Evolutionary conservation across 2,113 vertebrate species (phyloP).

Genomic region (Coracopsis vasa): DNA sequence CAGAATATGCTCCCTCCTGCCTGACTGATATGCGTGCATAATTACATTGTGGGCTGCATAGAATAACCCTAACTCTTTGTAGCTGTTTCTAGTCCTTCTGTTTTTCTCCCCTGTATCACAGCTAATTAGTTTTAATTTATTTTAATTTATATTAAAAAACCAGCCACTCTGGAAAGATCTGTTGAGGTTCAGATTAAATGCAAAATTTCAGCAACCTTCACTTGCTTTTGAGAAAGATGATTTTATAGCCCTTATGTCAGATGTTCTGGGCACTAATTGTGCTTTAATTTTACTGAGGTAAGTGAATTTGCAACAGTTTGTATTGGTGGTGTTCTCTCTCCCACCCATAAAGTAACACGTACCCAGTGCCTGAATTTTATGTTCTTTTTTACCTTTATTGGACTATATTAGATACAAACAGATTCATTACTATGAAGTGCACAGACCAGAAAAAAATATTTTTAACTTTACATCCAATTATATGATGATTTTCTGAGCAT

Average conservation of each 20-base stretch:
- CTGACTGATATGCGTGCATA: neutral
- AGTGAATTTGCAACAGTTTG: neutral
- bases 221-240: neutral
- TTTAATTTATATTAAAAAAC: neutral
- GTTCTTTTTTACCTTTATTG: neutral
- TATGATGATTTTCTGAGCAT: neutral
- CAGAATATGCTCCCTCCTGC: neutral
- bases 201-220: neutral
- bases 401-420: neutral
- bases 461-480: conserved; percentile 31
- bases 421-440: neutral
- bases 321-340: accelerated
- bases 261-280: neutral
- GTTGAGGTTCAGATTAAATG: neutral
- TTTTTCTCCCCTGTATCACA: neutral
- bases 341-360: neutral
- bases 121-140: conserved; percentile 12
- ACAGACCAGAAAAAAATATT: conserved; percentile 10
- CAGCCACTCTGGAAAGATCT: neutral
- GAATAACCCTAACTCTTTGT: neutral
- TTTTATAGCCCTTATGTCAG: neutral
- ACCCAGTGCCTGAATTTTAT: neutral
- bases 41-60: neutral
- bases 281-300: neutral
- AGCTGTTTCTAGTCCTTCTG: neutral